These are phyloP conservation scores for Ophonus ardosiacus DNA, from an alignment of 2,888 invertebrate species.

Conservation along the genomic window DNA sequence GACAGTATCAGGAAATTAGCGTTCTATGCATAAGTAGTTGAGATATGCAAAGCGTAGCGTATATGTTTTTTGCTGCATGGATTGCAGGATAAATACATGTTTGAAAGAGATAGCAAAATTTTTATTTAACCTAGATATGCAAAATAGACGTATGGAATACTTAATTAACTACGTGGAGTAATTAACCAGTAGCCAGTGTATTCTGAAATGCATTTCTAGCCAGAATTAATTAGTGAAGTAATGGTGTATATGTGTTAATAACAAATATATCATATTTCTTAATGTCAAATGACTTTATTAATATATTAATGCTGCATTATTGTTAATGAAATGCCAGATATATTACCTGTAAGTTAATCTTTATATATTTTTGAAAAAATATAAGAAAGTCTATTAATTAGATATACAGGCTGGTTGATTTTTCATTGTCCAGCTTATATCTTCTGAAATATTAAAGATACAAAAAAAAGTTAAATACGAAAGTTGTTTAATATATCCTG, in stretches of 20 bases:
- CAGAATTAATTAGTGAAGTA: background rate
- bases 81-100: constrained; percentile 6
- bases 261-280: background rate
- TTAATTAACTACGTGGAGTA: constrained; percentile 12
- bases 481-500: too few relatives aligned
- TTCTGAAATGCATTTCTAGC: background rate
- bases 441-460: too few relatives aligned
- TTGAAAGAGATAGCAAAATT: constrained; percentile 24
- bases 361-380: background rate
- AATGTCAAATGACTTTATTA: background rate
- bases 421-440: too few relatives aligned
- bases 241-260: background rate
- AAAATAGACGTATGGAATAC: constrained; percentile 14
- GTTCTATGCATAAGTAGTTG: background rate
- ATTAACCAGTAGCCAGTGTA: background rate
- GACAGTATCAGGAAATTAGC: background rate
- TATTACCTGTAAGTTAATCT: background rate
- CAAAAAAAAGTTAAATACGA: too few relatives aligned
- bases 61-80: background rate
- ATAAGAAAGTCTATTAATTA: background rate
- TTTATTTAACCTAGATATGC: constrained; percentile 42
- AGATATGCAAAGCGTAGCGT: background rate
- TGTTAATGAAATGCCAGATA: background rate
- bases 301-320: background rate
- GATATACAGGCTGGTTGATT: too few relatives aligned